A percentile compares a stretch with the other conserved stretches of the same genome.
These are phyloP conservation scores for Matsumyia berberina DNA, from an alignment of 2,888 invertebrate species.

Conservation along the genomic window DNA sequence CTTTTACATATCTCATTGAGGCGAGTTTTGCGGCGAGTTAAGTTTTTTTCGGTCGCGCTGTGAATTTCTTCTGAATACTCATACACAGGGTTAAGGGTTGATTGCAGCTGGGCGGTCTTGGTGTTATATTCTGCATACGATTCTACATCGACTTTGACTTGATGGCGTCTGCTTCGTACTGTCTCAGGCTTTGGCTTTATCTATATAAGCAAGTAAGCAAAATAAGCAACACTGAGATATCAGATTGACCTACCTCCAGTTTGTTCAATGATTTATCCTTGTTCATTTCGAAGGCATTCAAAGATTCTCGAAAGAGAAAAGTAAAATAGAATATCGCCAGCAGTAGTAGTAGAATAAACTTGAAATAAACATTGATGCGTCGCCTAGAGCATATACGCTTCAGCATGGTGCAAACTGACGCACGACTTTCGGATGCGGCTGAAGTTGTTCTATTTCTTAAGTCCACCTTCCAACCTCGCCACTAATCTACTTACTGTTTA, in stretches of 20 bases:
- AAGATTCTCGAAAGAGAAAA: constrained; percentile 83
- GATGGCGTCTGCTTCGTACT: constrained; percentile 46
- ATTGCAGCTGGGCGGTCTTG: constrained; percentile 71
- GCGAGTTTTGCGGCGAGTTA: constrained; percentile 85
- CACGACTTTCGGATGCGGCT: constrained; percentile 14
- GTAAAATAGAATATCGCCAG: constrained; percentile 82
- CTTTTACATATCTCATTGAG: constrained; percentile 85
- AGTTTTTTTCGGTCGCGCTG: constrained; percentile 84
- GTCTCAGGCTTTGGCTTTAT: constrained; percentile 78
- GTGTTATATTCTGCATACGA: constrained; percentile 31
- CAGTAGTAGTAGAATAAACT: constrained; percentile 81
- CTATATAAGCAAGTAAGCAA: constrained; percentile 68
- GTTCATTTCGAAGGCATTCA: constrained; percentile 83
- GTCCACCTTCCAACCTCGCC: constrained; percentile 23
- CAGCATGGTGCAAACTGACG: constrained; percentile 77
- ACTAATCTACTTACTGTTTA: constrained; percentile 44
- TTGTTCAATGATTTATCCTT: constrained; percentile 78
- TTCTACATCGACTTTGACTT: constrained; percentile 36
- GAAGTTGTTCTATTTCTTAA: constrained; percentile 22
- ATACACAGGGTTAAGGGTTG: constrained; percentile 83
- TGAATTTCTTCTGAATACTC: constrained; percentile 84
- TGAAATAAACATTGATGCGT: constrained; percentile 82
- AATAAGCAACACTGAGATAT: background rate
- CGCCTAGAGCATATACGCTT: constrained; percentile 81
- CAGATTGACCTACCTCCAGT: constrained; percentile 40